Evolutionary conservation across 2,113 vertebrate genomes (phyloP).

Genomic region (Triplophysa siluroides): DNA sequence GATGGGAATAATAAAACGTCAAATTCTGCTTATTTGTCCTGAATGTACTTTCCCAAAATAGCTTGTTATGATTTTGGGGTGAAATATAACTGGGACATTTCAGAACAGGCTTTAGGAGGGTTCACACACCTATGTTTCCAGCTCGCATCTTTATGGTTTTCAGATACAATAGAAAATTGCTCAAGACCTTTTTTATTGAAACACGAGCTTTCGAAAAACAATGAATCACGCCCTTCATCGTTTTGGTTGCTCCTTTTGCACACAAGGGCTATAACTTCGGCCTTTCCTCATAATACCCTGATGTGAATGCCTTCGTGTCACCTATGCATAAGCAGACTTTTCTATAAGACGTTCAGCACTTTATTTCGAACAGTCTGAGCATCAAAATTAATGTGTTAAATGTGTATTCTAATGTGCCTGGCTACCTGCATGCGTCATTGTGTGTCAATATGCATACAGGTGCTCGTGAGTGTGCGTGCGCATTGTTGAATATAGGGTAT

Average conservation of each 20-base stretch:
- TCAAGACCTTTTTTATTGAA: constrained; percentile 37
- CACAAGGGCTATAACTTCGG: constrained; percentile 67
- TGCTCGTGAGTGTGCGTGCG: constrained; percentile 43
- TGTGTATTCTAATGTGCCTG: constrained; percentile 60
- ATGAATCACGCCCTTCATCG: constrained; percentile 36
- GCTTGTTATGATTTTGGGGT: too few species aligned
- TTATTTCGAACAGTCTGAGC: constrained; percentile 54
- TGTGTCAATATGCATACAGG: constrained; percentile 28
- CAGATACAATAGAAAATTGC: background rate
- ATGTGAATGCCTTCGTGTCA: constrained; percentile 64
- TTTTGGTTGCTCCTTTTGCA: constrained; percentile 60
- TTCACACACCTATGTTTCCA: background rate
- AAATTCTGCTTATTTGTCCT: too few species aligned
- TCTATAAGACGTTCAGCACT: constrained; percentile 53
- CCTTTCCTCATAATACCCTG: constrained; percentile 64
- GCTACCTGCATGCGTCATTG: constrained; percentile 45
- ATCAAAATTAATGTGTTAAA: constrained; percentile 34
- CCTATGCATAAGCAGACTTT: constrained; percentile 52
- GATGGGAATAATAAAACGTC: too few species aligned
- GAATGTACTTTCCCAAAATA: too few species aligned
- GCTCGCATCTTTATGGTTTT: background rate
- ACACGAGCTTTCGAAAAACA: constrained; percentile 24
- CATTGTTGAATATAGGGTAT: constrained; percentile 59
- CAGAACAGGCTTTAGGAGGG: too few species aligned
- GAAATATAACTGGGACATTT: too few species aligned